A percentile compares a stretch with the other conserved stretches of the same genome.
Evolutionary conservation across 2,888 invertebrate species (phyloP).

Genomic region (Girardia tigrina): DNA sequence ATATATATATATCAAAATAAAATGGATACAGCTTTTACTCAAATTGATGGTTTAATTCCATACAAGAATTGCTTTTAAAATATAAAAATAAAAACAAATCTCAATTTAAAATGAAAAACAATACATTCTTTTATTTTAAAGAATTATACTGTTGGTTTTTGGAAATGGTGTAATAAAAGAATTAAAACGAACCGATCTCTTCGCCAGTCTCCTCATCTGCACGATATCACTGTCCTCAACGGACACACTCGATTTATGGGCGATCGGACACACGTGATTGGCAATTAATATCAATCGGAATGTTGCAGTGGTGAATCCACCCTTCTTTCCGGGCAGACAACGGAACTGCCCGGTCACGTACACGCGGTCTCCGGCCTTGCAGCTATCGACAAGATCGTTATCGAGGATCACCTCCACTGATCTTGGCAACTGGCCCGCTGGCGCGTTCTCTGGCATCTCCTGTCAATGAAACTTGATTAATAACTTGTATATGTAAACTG

Average conservation of each 20-base stretch:
- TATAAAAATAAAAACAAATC: too few relatives aligned
- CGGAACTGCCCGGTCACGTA: conserved; percentile 84
- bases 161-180: too few relatives aligned
- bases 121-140: too few relatives aligned
- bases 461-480: too few relatives aligned
- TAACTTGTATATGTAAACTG: too few relatives aligned
- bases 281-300: conserved; percentile 72
- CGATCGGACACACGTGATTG: conserved; percentile 74
- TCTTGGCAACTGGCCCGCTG: conserved; percentile 83
- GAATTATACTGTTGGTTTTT: too few relatives aligned
- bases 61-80: too few relatives aligned
- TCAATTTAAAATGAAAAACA: too few relatives aligned
- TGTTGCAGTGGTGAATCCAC: conserved; percentile 80
- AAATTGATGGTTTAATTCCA: too few relatives aligned
- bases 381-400: conserved; percentile 77
- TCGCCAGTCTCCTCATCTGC: conserved; percentile 63
- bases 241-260: conserved; percentile 62
- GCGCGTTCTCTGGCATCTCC: conserved; percentile 98
- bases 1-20: too few relatives aligned
- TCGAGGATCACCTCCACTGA: conserved; percentile 86
- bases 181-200: conserved; percentile 34
- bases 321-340: conserved; percentile 80
- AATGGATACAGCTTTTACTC: too few relatives aligned
- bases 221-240: conserved; percentile 75
- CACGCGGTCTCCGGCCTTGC: conserved; percentile 53